Conservation (phyloP, 2,888 invertebrate species). For the Tachystola acroxantha region DNA sequence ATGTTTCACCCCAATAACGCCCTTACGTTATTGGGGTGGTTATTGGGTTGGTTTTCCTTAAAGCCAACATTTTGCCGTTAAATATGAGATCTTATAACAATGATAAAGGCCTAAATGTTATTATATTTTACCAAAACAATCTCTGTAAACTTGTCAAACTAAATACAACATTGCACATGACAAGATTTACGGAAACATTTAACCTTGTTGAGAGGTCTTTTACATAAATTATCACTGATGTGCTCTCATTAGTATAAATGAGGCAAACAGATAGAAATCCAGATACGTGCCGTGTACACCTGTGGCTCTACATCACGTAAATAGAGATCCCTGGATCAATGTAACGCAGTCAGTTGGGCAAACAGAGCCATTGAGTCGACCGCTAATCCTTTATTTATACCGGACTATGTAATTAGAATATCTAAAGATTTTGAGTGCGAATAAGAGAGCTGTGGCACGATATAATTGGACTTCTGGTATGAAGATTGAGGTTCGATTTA, state of each 20-base stretch:
- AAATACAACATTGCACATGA: neutral
- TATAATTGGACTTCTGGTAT: too few species aligned
- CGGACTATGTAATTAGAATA: constrained; percentile 8
- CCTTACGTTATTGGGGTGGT: too few species aligned
- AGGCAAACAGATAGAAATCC: neutral
- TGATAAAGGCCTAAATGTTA: too few species aligned
- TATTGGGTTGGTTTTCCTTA: too few species aligned
- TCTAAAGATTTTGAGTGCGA: too few species aligned
- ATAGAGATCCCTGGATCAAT: constrained; percentile 1
- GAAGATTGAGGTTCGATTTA: too few species aligned
- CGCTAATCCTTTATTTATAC: constrained; percentile 31
- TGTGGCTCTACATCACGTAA: neutral
- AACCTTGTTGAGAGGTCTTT: neutral
- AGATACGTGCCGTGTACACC: neutral
- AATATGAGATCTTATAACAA: too few species aligned
- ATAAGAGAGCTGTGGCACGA: too few species aligned
- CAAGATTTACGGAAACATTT: neutral
- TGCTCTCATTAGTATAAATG: neutral
- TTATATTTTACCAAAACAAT: too few species aligned
- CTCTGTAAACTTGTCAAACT: neutral
- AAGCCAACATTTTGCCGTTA: too few species aligned
- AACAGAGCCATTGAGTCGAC: constrained; percentile 13
- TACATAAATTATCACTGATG: neutral
- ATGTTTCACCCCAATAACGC: too few species aligned
- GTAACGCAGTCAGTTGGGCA: constrained; percentile 2